Conservation (phyloP, 2,888 invertebrate species). For the Drosophila seclusa region DNA sequence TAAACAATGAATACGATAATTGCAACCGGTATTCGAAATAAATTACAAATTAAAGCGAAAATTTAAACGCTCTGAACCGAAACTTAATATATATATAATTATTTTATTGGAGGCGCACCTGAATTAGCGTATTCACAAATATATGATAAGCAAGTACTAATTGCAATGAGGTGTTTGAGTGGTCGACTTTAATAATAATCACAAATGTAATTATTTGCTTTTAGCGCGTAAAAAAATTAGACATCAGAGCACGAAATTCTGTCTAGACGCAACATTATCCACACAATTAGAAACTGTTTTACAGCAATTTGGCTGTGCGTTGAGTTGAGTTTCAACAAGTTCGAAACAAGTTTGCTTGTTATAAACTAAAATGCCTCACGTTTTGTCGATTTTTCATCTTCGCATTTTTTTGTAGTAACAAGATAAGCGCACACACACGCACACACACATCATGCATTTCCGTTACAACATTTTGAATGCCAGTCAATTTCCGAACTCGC, state of each 20-base stretch:
- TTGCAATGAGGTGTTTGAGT: slow-evolving; percentile 17
- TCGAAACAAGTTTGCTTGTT: slow-evolving; percentile 17
- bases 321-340: slow-evolving; percentile 1
- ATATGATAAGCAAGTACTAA: slow-evolving; percentile 4
- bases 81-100: slow-evolving; percentile 6
- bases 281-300: slow-evolving; percentile 2
- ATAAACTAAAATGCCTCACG: slow-evolving; percentile 1
- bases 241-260: not conserved
- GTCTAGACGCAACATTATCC: not conserved
- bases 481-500: slow-evolving; percentile 53
- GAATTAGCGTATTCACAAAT: slow-evolving; percentile 12
- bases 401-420: slow-evolving; percentile 1
- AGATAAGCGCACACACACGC: slow-evolving; percentile 4
- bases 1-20: slow-evolving; percentile 13
- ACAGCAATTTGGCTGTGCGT: slow-evolving; percentile 10
- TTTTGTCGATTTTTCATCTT: slow-evolving; percentile 19
- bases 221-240: not conserved
- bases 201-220: slow-evolving; percentile 18
- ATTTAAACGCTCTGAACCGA: not conserved
- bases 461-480: slow-evolving; percentile 39
- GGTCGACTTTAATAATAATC: slow-evolving; percentile 5
- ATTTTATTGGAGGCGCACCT: slow-evolving; percentile 9
- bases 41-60: slow-evolving; percentile 11
- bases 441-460: slow-evolving; percentile 26
- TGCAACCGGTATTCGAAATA: slow-evolving; percentile 25